Evolutionary conservation across 2,113 vertebrate genomes (phyloP).

Genomic region (Sapayoa aenigma): DNA sequence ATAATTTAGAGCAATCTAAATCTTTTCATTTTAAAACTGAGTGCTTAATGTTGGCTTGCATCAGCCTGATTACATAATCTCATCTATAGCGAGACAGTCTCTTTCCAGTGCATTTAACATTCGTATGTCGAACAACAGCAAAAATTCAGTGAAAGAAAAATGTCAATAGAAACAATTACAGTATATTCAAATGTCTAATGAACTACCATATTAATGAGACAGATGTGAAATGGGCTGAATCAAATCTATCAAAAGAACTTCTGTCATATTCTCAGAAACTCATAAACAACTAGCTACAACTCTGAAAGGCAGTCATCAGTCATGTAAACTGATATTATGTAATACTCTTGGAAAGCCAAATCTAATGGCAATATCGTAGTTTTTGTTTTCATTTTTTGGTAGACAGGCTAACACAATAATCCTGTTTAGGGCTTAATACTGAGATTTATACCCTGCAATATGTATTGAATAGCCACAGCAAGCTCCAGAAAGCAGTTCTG

Average conservation of each 20-base stretch:
- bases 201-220: constrained; percentile 17
- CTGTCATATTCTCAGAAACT: constrained; percentile 15
- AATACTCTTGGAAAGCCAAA: not conserved
- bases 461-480: not conserved
- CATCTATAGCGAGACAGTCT: not conserved
- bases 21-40: constrained; percentile 27
- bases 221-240: constrained; percentile 46
- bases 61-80: constrained; percentile 26
- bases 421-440: not conserved
- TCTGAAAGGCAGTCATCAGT: constrained; percentile 18
- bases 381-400: not conserved
- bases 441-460: not conserved
- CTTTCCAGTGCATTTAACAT: constrained; percentile 22
- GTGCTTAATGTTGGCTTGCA: not conserved
- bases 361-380: not conserved
- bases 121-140: not conserved
- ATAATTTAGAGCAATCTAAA: constrained; percentile 33
- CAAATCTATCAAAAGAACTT: constrained; percentile 34
- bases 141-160: constrained; percentile 38
- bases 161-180: constrained; percentile 40
- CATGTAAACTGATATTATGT: not conserved
- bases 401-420: not conserved
- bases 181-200: constrained; percentile 42
- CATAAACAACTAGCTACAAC: constrained; percentile 27
- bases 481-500: not conserved